Base-by-base conservation (phyloP, 2,888 invertebrate species). In the Sinohyriopsis cumingii region DNA sequence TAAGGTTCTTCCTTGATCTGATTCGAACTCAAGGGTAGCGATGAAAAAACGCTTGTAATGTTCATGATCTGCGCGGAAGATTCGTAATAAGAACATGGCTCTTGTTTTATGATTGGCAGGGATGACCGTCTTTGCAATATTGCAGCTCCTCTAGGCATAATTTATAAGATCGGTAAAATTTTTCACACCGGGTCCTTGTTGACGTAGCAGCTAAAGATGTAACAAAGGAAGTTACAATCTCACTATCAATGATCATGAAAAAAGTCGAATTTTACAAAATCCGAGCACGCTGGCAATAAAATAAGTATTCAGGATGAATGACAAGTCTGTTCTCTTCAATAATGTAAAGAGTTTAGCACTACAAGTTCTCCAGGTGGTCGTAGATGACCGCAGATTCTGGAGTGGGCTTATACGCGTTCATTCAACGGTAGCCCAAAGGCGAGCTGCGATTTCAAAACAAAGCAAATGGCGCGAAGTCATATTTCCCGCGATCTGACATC, bases 381-480 rank as follows among this genome's bases (percentile, higher is more conserved):
- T 45, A 45, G 45, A 45, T 45, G 45, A 45, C 45, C 45, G 45
- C 15, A 15, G 45, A 45, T 45, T 45, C 45, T 45, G 45, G 45
- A 45, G 45, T 45, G 45, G 45, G 45, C 45, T 45, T 45, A 45
- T 59, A 61, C 70, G 67, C 71, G 33, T 63, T 68, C 55, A 60
- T 55, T 69, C 62, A 63, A 75, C 71, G 69, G 69, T 74, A 69
- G 68, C 72, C 68, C 71, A 71, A 78, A 76, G 72, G 69, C 70
- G 59, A 60, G 67, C 67, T 75, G 71, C 76, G 72, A 69, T 74
- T 74, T 72, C 76, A 77, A 76, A 84, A 85, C 85, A 85, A 86
- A 84, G 85, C 84, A 82, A 83, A 83, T 85, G 86, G 88, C 88
- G 88, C 87, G 85, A 88, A 88, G 84, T 88, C 81, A 76, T 86